phyloP scores from a whole-genome alignment of 2,888 invertebrate species.

The Homarus gammarus region DNA sequence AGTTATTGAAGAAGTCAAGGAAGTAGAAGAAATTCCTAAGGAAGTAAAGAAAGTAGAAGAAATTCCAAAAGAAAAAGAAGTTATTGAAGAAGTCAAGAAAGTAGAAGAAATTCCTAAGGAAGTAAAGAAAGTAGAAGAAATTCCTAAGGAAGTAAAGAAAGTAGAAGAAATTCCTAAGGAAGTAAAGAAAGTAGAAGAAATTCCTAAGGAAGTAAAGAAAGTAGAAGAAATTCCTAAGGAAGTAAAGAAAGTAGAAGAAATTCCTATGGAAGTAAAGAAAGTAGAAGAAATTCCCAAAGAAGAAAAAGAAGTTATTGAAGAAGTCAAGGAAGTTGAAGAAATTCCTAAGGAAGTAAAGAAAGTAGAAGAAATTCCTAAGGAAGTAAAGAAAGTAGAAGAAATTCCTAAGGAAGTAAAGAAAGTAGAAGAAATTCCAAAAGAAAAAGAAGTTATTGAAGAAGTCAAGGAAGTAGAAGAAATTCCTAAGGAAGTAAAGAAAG shows the following conservation, averaged over 20 bases:
- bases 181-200: no score
- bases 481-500: no score
- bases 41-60: neutral
- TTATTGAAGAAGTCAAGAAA: no score
- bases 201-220: conserved; percentile 17
- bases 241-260: neutral
- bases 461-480: neutral
- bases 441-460: neutral
- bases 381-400: neutral
- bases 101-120: no score
- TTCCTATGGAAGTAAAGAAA: no score
- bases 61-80: no score
- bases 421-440: neutral
- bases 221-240: conserved; percentile 70
- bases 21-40: conserved; percentile 18
- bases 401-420: neutral
- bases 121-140: neutral
- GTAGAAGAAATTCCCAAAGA: neutral
- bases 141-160: conserved; percentile 3
- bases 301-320: conserved; percentile 66
- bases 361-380: neutral
- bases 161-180: no score
- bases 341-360: conserved; percentile 33
- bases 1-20: neutral
- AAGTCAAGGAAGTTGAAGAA: neutral